Evolutionary conservation across 2,888 invertebrate genomes (phyloP), one percentile per base, ranked within the genome.

Genomic region (Coenonympha arcania): DNA sequence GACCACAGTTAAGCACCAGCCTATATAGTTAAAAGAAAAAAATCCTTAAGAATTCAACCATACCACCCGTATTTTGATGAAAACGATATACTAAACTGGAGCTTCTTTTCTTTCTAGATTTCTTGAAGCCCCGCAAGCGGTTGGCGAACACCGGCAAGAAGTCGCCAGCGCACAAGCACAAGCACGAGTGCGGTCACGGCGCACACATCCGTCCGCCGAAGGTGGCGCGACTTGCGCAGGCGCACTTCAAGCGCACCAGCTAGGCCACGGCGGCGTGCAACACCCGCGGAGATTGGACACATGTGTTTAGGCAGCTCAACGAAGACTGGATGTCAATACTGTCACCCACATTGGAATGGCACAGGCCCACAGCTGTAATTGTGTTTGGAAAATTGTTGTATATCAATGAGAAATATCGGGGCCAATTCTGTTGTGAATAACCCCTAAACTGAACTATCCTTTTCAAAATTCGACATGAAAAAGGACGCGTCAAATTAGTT

Each of bases 71-170:
- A n/a, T n/a, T 26, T 1, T 26, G 4, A n/a, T 18, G 9, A n/a
- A 34, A 6, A n/a, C 2, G 26, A 15, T 28, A 11, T 13, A 18
- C 41, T 44, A 31, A 40, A n/a, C 20, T 11, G 6, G 15, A 28
- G 56, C 58, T 66, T 60, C 60, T 44, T 41, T 20, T 69, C 52
- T 73, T 86, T 90, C 26, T 90, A 91, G 91, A 91, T 86, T 91
- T 87, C 80, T 84, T 91, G 89, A 88, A 89, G 71, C 88, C 89
- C 51, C 89, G 90, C 73, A 91, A 91, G 73, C 88, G 89, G 72
- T 71, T 86, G 70, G 73, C 88, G 58, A 80, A 71, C 68, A 73
- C 63, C 58, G 82, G 81, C 59, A 82, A 88, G 75, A 87, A 85
- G 71, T 84, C 85, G n/a, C 84, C 83, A 9, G 75, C 73, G 42